Evolutionary conservation across 2,888 invertebrate species (phyloP), one percentile per base, ranked within the genome.

Genomic region (Calameuta pallipes): DNA sequence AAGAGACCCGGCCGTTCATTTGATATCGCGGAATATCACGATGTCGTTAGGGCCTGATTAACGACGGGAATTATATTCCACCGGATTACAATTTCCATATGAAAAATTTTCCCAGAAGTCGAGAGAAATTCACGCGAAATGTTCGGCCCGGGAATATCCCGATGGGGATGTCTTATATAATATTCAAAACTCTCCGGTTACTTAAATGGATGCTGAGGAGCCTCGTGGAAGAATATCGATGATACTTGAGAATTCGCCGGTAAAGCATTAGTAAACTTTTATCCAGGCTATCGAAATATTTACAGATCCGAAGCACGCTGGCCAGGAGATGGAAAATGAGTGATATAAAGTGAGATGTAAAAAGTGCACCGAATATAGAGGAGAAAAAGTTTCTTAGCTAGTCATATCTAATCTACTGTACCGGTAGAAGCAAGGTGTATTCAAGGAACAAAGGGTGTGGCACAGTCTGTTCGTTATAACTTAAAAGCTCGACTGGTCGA

Each of bases 181-280:
- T 33, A 23, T 71, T 34, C 1, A 33, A 71, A 9, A 23, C 71
- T 34, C 71, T 71, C 23, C 69, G 74, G 69, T 30, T 84, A 82
- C 84, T 84, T 82, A 79, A 84, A 84, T 81, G 80, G 81, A 83
- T 82, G 83, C 85, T 77, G 83, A 81, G 84, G 82, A 56, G 56
- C 56, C 23, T 15, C 56, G 9, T 1, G 56, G 56, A 56, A 56
- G 85, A 82, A 81, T 83, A 86, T 88, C 86, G 86, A 88, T 86
- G 86, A 81, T 85, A 85, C 88, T 87, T 81, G 84, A 84, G 31
- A 74, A 37, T 31, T 15, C 70, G 33, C 33, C 75, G 69, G 36
- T 6, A 37, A 31, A 33, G 74, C 74, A 84, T 88, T 86, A 83
- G 83, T 84, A 82, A 85, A 87, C 84, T 86, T 78, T 85, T 84